A percentile compares a stretch with the other conserved stretches of the same genome.
Conservation (phyloP, 2,113 vertebrate genomes). For the Rattus norvegicus region GRCr8 NC_086027.1:44010501-44011000, state of each 20-base stretch:
- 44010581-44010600: slow-evolving; percentile 97
- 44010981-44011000: accelerated
- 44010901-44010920: neutral
- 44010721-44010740: slow-evolving; percentile 53
- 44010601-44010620: slow-evolving; percentile 95
- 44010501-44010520: slow-evolving; percentile 96
- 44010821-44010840: neutral
- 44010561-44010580: slow-evolving; percentile 95
- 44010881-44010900: neutral
- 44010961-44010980: neutral
- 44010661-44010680: neutral
- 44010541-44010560: slow-evolving; percentile 99
- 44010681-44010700: neutral
- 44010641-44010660: neutral
- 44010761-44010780: neutral
- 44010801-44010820: neutral
- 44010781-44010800: neutral
- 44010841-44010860: neutral
- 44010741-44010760: neutral
- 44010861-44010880: neutral
- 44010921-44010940: neutral
- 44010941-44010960: neutral
- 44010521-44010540: slow-evolving; percentile 97
- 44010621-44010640: accelerated
- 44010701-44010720: neutral